A percentile compares a stretch with the other conserved stretches of the same genome.
These are phyloP conservation scores for Drosophila paramelanica DNA, from an alignment of 2,888 invertebrate species.

Conservation along the genomic window DNA sequence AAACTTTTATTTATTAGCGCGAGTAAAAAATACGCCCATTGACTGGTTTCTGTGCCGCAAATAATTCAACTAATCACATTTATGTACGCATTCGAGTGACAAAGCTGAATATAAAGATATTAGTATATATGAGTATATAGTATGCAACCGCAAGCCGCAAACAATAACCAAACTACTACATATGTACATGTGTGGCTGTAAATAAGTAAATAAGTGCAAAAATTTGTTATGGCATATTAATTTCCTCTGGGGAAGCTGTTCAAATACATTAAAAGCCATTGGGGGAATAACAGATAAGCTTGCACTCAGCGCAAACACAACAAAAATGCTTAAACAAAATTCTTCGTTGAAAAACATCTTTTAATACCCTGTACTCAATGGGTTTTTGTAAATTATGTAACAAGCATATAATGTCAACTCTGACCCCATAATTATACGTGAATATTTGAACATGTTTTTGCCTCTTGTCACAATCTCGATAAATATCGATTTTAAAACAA, in stretches of 20 bases:
- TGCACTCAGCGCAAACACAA: not conserved
- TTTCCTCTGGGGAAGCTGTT: conserved; percentile 59
- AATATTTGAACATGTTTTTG: no score
- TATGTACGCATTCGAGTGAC: conserved; percentile 1
- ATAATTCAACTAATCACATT: conserved; percentile 30
- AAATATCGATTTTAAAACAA: no score
- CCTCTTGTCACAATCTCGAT: no score
- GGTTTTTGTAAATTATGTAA: no score
- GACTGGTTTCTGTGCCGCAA: conserved; percentile 30
- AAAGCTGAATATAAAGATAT: not conserved
- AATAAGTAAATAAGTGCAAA: not conserved
- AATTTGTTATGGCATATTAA: conserved; percentile 43
- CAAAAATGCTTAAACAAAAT: no score
- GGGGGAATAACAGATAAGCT: not conserved
- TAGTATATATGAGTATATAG: not conserved
- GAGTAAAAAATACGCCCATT: conserved; percentile 20
- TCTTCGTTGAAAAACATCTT: not conserved
- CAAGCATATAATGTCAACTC: no score
- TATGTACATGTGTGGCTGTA: not conserved
- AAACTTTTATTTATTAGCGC: conserved; percentile 22
- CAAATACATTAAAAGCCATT: conserved; percentile 44
- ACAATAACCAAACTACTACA: conserved; percentile 1
- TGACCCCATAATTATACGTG: no score
- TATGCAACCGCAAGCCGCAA: conserved; percentile 29
- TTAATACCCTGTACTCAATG: not conserved